Evolutionary conservation across 35 echinoderm and acorn worm genomes (phyloP), one percentile per base, ranked within the genome.

Genomic region (Nesometra sesokonis): DNA sequence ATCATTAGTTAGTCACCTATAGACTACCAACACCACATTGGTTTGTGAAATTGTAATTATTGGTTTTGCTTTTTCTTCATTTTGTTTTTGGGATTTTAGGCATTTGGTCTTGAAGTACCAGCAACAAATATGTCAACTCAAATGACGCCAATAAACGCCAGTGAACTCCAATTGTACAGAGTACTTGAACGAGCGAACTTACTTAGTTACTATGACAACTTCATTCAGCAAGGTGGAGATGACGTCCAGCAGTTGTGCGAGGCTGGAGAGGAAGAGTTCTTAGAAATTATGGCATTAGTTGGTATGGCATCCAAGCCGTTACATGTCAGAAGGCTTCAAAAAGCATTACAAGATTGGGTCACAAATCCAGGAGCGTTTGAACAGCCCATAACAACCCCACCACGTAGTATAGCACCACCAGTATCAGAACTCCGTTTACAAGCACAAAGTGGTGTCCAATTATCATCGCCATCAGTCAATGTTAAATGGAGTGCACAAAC

Each of bases 221-320:
- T 99, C 67, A 99, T 99, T 35, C 88, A 91, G 17, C 96, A 99
- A 52, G 96, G 96, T 27, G 96, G 96, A 3, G 96, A 99, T 33
- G 96, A 99, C 38, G 90, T 99, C 15, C 93, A 94, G 79, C 96
- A 99, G 77, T 79, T 99, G 13, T 99, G 96, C 30, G 96, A 99
- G 43, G 96, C 96, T 21, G 90, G 90, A 32, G 92, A 99, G 31
- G 96, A 93, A 30, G 96, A 99, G 43, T 99, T 99, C 80, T 84
- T 94, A 29, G 96, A 99, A 82, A 99, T 99, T 27, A 91, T 99
- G 92, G 90, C 93, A 57, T 79, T 99, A 30, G 96, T 99, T 36
- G 96, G 96, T 17, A 99, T 99, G 96, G 87, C 93, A 29, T 92
- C 89, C 37, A 99, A 99, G 34, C 96, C 96, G 7, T 84, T 99